Evolutionary conservation across 2,113 vertebrate genomes (phyloP).

Genomic region (Orycteropus afer): DNA sequence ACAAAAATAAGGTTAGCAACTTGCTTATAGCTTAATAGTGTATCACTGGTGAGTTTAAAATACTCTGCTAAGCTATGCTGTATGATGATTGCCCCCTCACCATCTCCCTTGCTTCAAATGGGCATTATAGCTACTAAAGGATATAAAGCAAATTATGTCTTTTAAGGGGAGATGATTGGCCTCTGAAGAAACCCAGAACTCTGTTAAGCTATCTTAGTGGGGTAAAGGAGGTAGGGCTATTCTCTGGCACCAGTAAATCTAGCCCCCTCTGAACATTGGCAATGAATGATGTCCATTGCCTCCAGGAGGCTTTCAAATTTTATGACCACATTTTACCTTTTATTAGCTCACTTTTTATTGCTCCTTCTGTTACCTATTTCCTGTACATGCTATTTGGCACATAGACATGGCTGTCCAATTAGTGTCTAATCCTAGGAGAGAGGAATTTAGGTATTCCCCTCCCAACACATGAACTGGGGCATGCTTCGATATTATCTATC

Average conservation of each 20-base stretch:
- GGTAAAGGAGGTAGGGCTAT: not conserved
- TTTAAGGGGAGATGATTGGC: not conserved
- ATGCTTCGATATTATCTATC: not conserved
- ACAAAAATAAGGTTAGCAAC: constrained; percentile 29
- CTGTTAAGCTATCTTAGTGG: not conserved
- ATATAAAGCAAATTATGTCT: not conserved
- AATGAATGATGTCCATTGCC: not conserved
- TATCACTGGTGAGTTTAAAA: not conserved
- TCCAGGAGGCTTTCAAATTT: not conserved
- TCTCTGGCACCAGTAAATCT: not conserved
- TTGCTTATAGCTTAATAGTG: not conserved
- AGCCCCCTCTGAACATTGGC: not conserved
- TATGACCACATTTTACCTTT: not conserved
- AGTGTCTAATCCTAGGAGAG: not conserved
- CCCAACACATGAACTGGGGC: not conserved
- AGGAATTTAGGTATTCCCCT: not conserved
- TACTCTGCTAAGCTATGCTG: not conserved
- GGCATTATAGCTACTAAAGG: not conserved
- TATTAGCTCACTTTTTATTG: not conserved
- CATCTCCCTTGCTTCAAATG: not conserved
- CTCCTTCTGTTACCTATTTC: not conserved
- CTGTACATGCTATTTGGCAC: not conserved
- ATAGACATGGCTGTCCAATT: not conserved
- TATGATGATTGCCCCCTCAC: not conserved
- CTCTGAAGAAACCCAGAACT: not conserved